phyloP scores from a whole-genome alignment of 2,888 invertebrate genomes.

The Pterostichus madidus region DNA sequence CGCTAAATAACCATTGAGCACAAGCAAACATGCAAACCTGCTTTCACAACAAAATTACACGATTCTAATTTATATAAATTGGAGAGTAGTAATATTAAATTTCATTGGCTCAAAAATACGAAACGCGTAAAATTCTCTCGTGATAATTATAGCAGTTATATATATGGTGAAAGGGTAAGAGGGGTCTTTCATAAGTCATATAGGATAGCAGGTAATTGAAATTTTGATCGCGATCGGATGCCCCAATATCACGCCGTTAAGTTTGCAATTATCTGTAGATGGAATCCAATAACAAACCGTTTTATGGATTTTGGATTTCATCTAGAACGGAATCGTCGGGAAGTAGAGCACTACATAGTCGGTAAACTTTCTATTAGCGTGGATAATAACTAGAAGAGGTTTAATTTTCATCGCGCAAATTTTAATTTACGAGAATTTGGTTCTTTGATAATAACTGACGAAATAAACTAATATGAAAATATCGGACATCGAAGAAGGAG shows the following conservation, averaged over 20 bases:
- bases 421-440: too few relatives aligned
- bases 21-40: background rate
- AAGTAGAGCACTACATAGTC: constrained; percentile 7
- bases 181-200: constrained; percentile 10
- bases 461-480: too few relatives aligned
- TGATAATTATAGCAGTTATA: background rate
- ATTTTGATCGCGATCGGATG: constrained; percentile 48
- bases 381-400: background rate
- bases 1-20: constrained; percentile 12
- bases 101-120: too few relatives aligned
- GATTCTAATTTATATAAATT: background rate
- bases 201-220: constrained; percentile 52
- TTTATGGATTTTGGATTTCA: constrained; percentile 59
- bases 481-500: too few relatives aligned
- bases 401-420: too few relatives aligned
- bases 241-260: constrained; percentile 55
- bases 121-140: too few relatives aligned
- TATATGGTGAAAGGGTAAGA: too few relatives aligned
- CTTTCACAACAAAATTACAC: background rate
- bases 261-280: constrained; percentile 53
- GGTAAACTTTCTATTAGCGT: constrained; percentile 29
- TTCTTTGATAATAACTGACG: too few relatives aligned
- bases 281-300: constrained; percentile 59
- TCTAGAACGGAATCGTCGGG: constrained; percentile 27
- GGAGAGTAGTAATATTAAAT: too few relatives aligned